Conservation (phyloP, 53 echinoderm and acorn worm genomes). For the Actinopyga echinites region DNA sequence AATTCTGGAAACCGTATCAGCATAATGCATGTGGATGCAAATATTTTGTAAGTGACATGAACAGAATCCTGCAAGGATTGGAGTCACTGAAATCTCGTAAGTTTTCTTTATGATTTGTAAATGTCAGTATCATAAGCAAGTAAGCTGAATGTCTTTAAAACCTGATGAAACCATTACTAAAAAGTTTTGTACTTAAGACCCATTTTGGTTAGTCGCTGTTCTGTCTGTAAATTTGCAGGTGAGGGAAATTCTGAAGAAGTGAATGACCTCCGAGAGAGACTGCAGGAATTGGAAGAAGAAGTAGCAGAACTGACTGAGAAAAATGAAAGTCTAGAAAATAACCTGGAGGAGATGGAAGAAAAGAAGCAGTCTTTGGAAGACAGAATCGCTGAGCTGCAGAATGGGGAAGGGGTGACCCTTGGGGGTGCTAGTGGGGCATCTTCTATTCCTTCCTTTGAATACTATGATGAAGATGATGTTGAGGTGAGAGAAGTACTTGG, state of each 20-base stretch:
- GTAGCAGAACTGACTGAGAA: constrained; percentile 57
- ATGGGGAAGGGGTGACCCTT: constrained; percentile 26
- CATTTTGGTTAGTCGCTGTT: background rate
- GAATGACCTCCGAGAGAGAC: constrained; percentile 62
- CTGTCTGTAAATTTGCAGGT: background rate
- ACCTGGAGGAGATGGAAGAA: constrained; percentile 70
- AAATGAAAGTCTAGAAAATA: constrained; percentile 62
- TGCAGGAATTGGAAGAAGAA: constrained; percentile 79
- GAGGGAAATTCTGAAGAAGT: constrained; percentile 63
- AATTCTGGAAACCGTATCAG: too few species aligned
- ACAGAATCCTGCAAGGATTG: too few species aligned
- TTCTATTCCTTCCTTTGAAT: constrained; percentile 25
- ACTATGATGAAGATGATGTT: constrained; percentile 88
- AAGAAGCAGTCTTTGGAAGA: constrained; percentile 64
- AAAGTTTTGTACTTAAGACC: background rate
- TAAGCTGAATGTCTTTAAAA: background rate
- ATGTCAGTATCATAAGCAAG: background rate
- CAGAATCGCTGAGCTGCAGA: constrained; percentile 65
- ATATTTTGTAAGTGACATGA: too few species aligned
- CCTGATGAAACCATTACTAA: background rate
- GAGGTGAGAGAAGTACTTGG: constrained; percentile 57
- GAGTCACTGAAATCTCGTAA: too few species aligned
- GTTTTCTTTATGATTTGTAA: too few species aligned
- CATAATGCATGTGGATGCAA: too few species aligned
- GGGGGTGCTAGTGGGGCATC: constrained; percentile 48